Evolutionary conservation across 1,140 invertebrate genomes (phyloP).

Genomic region (Cherax destructor): DNA sequence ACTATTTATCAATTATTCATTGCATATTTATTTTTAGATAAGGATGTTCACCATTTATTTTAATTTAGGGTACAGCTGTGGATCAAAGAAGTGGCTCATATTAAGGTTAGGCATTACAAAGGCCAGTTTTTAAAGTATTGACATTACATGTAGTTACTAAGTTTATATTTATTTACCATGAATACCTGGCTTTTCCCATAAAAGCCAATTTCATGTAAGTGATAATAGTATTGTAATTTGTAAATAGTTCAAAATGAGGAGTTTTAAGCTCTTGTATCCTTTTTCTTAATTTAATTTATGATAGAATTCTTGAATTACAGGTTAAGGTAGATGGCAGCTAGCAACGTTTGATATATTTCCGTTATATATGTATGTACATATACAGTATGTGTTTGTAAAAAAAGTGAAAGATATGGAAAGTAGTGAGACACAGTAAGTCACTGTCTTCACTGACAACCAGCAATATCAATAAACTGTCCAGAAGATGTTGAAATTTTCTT

Average conservation of each 20-base stretch:
- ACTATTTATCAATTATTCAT: background rate
- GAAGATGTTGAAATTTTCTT: background rate
- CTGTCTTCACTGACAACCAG: background rate
- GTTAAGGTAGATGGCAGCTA: background rate
- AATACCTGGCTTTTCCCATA: background rate
- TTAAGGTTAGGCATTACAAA: background rate
- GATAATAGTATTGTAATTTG: constrained; percentile 5
- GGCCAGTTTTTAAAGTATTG: constrained; percentile 13
- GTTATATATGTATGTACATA: background rate
- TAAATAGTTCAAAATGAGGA: constrained; percentile 11
- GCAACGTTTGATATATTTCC: background rate
- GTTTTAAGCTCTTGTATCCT: background rate
- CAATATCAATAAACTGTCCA: constrained; percentile 1
- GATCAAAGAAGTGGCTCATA: constrained; percentile 6
- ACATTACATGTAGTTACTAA: background rate
- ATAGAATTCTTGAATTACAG: constrained; percentile 1
- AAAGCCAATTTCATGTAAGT: constrained; percentile 6
- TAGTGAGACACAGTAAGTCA: background rate
- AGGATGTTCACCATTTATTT: background rate
- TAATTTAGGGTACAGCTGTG: background rate
- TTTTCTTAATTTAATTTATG: background rate
- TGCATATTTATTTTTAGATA: background rate
- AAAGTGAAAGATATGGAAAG: background rate
- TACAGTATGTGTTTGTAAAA: background rate
- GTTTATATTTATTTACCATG: background rate